Conservation (phyloP, 2,797 vertebrate genomes). For the Acrocephalus scirpaceus region DNA sequence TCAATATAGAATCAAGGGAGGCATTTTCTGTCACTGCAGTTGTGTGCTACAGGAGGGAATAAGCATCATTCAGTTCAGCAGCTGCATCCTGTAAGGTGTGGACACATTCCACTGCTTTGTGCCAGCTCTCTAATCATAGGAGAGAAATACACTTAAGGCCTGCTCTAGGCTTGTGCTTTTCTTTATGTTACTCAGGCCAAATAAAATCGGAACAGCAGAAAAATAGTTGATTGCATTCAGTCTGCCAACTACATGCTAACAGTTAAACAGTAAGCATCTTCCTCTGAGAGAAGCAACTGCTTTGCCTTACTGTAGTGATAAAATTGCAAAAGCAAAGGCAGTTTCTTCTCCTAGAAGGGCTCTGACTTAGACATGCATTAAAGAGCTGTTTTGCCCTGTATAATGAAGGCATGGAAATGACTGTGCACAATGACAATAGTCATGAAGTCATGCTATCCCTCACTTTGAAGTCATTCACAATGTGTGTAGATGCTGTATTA, state of each 20-base stretch:
- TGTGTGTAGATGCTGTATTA: neutral
- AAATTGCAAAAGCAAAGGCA: neutral
- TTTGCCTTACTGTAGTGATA: neutral
- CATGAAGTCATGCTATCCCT: neutral
- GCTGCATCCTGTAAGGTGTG: constrained; percentile 25
- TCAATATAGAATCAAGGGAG: neutral
- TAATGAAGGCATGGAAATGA: neutral
- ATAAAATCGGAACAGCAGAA: neutral
- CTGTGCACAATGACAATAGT: neutral
- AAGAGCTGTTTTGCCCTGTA: neutral
- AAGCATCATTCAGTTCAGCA: neutral
- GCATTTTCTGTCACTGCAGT: neutral
- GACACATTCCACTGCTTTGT: neutral
- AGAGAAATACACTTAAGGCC: neutral
- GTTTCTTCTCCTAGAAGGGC: neutral
- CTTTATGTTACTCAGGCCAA: neutral
- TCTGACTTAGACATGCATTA: neutral
- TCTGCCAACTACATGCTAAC: neutral
- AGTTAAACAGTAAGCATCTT: neutral
- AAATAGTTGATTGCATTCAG: neutral
- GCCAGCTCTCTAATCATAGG: neutral
- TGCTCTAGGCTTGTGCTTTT: neutral
- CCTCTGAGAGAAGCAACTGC: neutral
- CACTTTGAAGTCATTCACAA: neutral
- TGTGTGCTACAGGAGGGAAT: neutral